Evolutionary conservation across 2,113 vertebrate genomes (phyloP), one percentile per base, ranked within the genome.

Genomic region (Tychaedon coryphoeus): DNA sequence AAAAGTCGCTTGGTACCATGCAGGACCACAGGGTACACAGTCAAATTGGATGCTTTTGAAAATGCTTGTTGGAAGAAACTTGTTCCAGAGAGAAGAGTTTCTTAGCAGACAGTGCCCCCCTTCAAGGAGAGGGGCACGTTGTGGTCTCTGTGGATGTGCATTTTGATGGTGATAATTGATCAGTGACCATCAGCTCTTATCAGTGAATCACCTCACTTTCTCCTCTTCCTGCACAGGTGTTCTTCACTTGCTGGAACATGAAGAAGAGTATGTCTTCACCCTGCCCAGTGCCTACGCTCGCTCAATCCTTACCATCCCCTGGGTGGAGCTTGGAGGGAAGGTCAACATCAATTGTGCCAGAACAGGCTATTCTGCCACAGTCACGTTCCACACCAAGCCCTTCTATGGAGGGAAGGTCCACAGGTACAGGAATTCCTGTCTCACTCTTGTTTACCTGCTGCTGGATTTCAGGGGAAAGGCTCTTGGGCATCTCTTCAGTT

Each of bases 251-350:
- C 92, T 98, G 97, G 99, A 99, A 40, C 98, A 99, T 0, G 99
- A 98, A 2, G 99, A 99, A 29, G 99, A 99, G 92, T 99, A 99
- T 5, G 98, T 99, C 57, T 99, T 99, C 94, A 99, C 99, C 19
- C 92, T 99, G 97, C 99, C 99, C 36, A 99, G 99, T 94, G 99
- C 99, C 97, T 99, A 99, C 5, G 99, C 99, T 60, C 99, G 99
- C 73, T 99, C 99, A 8, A 99, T 99, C 95, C 99, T 99, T 93
- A 99, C 99, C 29, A 98, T 99, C 89, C 99, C 99, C 0, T 99
- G 99, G 99, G 99, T 99, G 95, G 99, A 99, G 97, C 98, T 99
- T 14, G 99, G 99, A 53, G 99, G 99, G 7, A 99, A 99, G 91
- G 98, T 99, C 92, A 98, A 97, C 96, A 99, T 99, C 97, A 98